These are phyloP conservation scores for Meda fulgida DNA, from an alignment of 2,797 vertebrate species.

Conservation along the genomic window DNA sequence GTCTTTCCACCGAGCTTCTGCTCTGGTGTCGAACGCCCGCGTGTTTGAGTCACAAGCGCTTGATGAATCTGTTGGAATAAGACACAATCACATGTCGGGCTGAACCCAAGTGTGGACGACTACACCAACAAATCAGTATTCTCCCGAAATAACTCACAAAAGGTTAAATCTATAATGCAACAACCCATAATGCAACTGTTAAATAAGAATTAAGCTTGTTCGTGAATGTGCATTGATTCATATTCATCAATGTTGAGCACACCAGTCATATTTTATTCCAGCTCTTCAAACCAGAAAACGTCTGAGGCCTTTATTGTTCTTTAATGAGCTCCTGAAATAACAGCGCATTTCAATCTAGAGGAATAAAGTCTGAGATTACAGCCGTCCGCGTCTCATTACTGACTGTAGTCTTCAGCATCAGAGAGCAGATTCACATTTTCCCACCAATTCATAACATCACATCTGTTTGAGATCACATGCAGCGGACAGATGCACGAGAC, in stretches of 20 bases:
- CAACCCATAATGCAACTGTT: conserved; percentile 48
- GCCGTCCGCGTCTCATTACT: conserved; percentile 25
- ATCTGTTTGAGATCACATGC: background rate
- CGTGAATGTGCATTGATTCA: background rate
- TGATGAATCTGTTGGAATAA: conserved; percentile 2
- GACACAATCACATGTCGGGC: background rate
- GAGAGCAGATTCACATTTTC: background rate
- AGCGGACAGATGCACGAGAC: background rate
- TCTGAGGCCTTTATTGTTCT: conserved; percentile 38
- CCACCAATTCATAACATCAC: background rate
- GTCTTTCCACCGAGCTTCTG: background rate
- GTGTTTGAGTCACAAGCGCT: background rate
- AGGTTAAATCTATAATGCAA: conserved; percentile 42
- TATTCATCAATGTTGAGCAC: background rate
- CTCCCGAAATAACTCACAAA: conserved; percentile 44
- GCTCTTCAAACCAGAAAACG: background rate
- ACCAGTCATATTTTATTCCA: background rate
- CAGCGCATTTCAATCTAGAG: conserved; percentile 15
- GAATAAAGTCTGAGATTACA: conserved; percentile 30
- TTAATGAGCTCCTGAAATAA: conserved; percentile 27
- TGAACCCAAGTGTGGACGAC: background rate
- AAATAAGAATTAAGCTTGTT: background rate
- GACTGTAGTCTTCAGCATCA: conserved; percentile 5
- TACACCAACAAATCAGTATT: conserved; percentile 47
- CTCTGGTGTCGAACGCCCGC: background rate